These are phyloP conservation scores for Leptopilina clavipes DNA, from an alignment of 1,140 invertebrate genomes.

Conservation along the genomic window DNA sequence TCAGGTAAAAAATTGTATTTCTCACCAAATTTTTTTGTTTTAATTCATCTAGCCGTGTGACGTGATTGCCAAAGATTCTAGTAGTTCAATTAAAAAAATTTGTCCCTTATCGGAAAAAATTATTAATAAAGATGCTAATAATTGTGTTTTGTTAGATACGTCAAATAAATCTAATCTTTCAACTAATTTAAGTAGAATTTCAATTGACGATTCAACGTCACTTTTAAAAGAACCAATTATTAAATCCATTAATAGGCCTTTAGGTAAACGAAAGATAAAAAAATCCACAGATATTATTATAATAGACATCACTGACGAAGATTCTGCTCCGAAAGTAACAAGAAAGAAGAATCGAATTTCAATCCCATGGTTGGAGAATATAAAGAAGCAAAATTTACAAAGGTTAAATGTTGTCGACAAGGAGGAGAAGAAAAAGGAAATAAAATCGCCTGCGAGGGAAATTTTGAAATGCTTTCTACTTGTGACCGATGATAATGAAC, in stretches of 20 bases:
- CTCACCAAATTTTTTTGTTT: background rate
- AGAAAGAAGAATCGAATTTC: conserved; percentile 57
- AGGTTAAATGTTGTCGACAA: conserved; percentile 34
- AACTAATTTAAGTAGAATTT: conserved; percentile 47
- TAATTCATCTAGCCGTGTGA: background rate
- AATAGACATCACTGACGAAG: conserved; percentile 67
- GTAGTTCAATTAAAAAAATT: conserved; percentile 29
- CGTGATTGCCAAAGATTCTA: conserved; percentile 6
- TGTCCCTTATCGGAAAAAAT: background rate
- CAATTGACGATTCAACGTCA: conserved; percentile 46
- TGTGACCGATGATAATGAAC: conserved; percentile 36
- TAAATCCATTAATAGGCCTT: conserved; percentile 39
- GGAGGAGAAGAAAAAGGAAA: conserved; percentile 42
- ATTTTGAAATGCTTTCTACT: conserved; percentile 41
- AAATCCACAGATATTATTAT: conserved; percentile 61
- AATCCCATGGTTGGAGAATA: conserved; percentile 61
- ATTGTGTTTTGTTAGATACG: background rate
- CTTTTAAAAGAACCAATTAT: conserved; percentile 34
- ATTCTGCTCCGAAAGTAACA: conserved; percentile 52
- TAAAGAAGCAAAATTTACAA: conserved; percentile 46
- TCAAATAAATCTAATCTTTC: conserved; percentile 36
- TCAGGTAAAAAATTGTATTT: too few species aligned
- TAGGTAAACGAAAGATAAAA: conserved; percentile 47
- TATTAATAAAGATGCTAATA: conserved; percentile 40
- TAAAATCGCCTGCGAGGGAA: conserved; percentile 11